Conservation (phyloP, 2,113 vertebrate species). For the Xenopus borealis region DNA sequence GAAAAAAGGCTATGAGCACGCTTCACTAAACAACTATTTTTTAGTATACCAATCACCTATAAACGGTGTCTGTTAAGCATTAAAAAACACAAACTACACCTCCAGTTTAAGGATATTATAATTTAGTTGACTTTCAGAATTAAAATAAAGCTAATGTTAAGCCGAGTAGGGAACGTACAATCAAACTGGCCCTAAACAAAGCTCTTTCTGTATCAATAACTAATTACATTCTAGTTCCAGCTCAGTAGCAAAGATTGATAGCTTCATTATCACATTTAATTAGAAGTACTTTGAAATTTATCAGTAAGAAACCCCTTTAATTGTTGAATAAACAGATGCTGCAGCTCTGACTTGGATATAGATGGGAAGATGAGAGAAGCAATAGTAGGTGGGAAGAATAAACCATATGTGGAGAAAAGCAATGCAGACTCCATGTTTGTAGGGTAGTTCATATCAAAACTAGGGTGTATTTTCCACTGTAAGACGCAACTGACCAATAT, state of each 20-base stretch:
- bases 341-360: slow-evolving; percentile 36
- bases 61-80: too few species aligned
- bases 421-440: too few species aligned
- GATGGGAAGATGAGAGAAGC: slow-evolving; percentile 45
- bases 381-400: slow-evolving; percentile 37
- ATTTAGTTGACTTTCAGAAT: too few species aligned
- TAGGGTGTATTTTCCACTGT: too few species aligned
- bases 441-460: too few species aligned
- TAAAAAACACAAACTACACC: too few species aligned
- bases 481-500: too few species aligned
- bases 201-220: slow-evolving; percentile 63
- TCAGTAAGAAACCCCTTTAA: slow-evolving; percentile 58
- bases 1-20: too few species aligned
- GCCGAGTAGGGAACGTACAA: not conserved
- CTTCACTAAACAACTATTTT: too few species aligned
- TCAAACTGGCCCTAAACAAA: slow-evolving; percentile 52
- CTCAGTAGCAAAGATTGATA: slow-evolving; percentile 67
- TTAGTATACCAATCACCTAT: too few species aligned
- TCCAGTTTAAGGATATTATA: too few species aligned
- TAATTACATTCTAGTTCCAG: slow-evolving; percentile 68
- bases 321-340: slow-evolving; percentile 61
- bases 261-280: slow-evolving; percentile 69
- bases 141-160: too few species aligned
- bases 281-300: slow-evolving; percentile 67
- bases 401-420: not conserved